These are phyloP conservation scores for Achroia grisella DNA, from an alignment of 1,140 invertebrate species.

Conservation along the genomic window DNA sequence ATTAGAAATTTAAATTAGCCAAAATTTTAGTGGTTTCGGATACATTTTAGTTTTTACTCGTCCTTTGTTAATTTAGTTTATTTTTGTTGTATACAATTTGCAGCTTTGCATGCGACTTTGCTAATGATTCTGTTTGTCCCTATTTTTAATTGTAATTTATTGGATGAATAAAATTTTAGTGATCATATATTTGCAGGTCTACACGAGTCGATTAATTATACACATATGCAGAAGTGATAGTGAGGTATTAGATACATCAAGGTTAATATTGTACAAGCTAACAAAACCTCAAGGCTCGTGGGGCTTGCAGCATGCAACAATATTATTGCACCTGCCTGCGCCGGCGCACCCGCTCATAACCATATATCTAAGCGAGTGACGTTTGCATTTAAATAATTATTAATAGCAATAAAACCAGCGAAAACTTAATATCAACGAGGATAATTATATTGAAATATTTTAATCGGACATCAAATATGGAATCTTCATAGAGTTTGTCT, in stretches of 20 bases:
- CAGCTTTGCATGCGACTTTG: too few relatives aligned
- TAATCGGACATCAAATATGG: not conserved
- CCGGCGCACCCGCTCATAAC: slow-evolving; percentile 19
- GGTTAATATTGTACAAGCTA: not conserved
- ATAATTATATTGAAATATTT: slow-evolving; percentile 10
- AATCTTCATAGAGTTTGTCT: too few relatives aligned
- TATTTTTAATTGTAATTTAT: too few relatives aligned
- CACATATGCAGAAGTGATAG: not conserved
- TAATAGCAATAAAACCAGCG: slow-evolving; percentile 19
- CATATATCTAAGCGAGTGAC: slow-evolving; percentile 22
- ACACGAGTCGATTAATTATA: not conserved
- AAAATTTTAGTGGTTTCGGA: too few relatives aligned
- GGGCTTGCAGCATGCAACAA: not conserved
- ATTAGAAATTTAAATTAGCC: too few relatives aligned
- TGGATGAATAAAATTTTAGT: too few relatives aligned
- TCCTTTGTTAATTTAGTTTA: too few relatives aligned
- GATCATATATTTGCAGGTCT: too few relatives aligned
- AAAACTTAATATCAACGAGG: slow-evolving; percentile 24
- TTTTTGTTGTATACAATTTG: too few relatives aligned
- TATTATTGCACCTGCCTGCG: slow-evolving; percentile 16
- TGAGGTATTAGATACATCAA: slow-evolving; percentile 3
- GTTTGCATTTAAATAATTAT: slow-evolving; percentile 19
- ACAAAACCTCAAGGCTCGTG: too few relatives aligned
- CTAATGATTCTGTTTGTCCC: too few relatives aligned
- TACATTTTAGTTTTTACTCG: too few relatives aligned